Percentiles rank a stretch among this genome's conserved stretches.
These are phyloP conservation scores for Psilopsiagon aymara DNA, from an alignment of 2,113 vertebrate species.

Conservation along the genomic window DNA sequence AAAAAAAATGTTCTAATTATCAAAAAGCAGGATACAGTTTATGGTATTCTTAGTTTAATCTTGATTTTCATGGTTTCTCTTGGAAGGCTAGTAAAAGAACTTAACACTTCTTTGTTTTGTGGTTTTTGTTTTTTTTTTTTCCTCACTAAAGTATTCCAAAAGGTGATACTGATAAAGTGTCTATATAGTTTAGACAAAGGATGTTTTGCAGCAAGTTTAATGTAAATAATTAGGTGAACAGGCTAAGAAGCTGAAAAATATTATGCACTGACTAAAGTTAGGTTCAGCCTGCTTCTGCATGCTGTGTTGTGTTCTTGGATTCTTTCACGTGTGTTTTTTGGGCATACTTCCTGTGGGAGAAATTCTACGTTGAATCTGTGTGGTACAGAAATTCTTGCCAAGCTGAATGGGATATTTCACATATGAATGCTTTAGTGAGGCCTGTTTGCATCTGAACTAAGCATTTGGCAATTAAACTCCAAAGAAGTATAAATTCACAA, in stretches of 20 bases:
- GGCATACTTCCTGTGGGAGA: not conserved
- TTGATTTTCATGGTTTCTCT: not conserved
- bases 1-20: not conserved
- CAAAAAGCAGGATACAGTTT: not conserved
- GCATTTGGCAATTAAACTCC: not conserved
- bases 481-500: not conserved
- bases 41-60: not conserved
- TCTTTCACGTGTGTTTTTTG: not conserved
- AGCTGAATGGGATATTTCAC: not conserved
- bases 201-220: not conserved
- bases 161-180: not conserved
- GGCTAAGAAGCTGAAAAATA: not conserved
- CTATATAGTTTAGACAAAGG: not conserved
- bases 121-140: not conserved
- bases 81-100: not conserved
- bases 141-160: not conserved
- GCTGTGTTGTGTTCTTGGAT: not conserved
- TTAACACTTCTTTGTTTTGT: not conserved
- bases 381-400: not conserved
- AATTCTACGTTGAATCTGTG: not conserved
- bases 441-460: not conserved
- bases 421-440: not conserved
- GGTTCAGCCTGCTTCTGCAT: not conserved
- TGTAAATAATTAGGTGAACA: not conserved
- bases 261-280: not conserved